Base-by-base conservation (phyloP, 1,140 invertebrate species). In the Lordiphosa mommai region DNA sequence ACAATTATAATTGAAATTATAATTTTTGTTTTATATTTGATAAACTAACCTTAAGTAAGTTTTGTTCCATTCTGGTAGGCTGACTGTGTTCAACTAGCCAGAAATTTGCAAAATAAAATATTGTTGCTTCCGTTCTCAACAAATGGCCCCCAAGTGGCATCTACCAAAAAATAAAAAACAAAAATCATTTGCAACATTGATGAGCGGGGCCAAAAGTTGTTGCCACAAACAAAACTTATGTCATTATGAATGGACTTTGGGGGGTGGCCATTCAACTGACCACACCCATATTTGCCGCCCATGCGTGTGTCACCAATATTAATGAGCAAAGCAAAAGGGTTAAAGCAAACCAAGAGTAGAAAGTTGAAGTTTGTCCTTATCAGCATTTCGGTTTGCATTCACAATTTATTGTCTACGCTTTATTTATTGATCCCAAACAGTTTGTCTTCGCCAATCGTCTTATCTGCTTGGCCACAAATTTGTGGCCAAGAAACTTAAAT, bases 171-270 rank as follows among this genome's bases (percentile, higher is more conserved):
- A 27, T 7, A 7, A 27, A 23, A 23, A 27, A 27, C 23, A 59
- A 48, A 68, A 77, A 80, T 73, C 60, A 74, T 79, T 79, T 79
- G 76, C 65, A 74, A 80, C 66, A 82, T 74, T 80, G 70, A 79
- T 66, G 64, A 63, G 64, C 16, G 4, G 13, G 17, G 29, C 30
- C 44, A 77, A 63, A 43, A 63, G 52, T 56, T 76, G 55, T 50
- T 34, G 34, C 34, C 33, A 38, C 44, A 40, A 59, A 61, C 56
- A 48, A 72, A 68, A 74, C 60, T 74, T 71, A 70, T 82, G 65
- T 67, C 74, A 74, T 80, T 82, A 80, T 71, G 70, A 27, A 66
- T 74, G 76, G 49, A 70, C 76, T 67, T 48, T 59, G 60, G 37
- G 44, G 49, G 61, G 58, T 60, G 55, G 57, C 68, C 68, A 72